These are phyloP conservation scores for Brachionus manjavacas DNA, from an alignment of 1,140 invertebrate species.

Conservation along the genomic window DNA sequence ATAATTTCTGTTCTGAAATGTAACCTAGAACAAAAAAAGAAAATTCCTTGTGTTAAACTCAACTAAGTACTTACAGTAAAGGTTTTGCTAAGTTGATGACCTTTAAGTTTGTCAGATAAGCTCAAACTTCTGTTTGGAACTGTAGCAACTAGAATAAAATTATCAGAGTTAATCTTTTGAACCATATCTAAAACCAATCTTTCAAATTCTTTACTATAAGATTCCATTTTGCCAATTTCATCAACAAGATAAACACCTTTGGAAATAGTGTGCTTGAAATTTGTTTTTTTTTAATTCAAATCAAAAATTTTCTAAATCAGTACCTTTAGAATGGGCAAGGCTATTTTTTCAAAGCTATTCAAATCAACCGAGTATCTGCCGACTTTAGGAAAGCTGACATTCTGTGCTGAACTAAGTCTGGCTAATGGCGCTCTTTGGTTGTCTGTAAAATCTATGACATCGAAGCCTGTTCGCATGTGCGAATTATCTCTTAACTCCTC, in stretches of 20 bases:
- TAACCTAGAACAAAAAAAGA: neutral
- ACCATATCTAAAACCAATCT: neutral
- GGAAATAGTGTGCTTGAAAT: neutral
- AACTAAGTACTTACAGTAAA: neutral
- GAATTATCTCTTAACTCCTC: slow-evolving; percentile 6
- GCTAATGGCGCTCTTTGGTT: neutral
- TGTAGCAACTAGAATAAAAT: slow-evolving; percentile 19
- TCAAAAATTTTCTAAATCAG: neutral
- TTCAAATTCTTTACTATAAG: slow-evolving; percentile 20
- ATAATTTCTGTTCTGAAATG: slow-evolving; percentile 19
- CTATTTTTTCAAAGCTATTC: slow-evolving; percentile 13
- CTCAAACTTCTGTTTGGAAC: slow-evolving; percentile 4
- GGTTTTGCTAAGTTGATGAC: neutral
- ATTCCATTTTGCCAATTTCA: slow-evolving; percentile 40
- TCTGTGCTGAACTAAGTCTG: neutral
- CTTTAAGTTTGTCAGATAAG: slow-evolving; percentile 25
- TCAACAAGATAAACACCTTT: slow-evolving; percentile 7
- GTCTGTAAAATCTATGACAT: slow-evolving; percentile 30
- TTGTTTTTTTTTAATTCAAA: neutral
- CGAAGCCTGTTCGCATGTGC: neutral
- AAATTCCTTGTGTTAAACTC: neutral
- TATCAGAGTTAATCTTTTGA: neutral
- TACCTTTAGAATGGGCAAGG: neutral
- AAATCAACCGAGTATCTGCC: slow-evolving; percentile 24
- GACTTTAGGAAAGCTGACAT: neutral